Evolutionary conservation across 1,140 invertebrate genomes (phyloP).

Genomic region (Drosophila nannoptera): DNA sequence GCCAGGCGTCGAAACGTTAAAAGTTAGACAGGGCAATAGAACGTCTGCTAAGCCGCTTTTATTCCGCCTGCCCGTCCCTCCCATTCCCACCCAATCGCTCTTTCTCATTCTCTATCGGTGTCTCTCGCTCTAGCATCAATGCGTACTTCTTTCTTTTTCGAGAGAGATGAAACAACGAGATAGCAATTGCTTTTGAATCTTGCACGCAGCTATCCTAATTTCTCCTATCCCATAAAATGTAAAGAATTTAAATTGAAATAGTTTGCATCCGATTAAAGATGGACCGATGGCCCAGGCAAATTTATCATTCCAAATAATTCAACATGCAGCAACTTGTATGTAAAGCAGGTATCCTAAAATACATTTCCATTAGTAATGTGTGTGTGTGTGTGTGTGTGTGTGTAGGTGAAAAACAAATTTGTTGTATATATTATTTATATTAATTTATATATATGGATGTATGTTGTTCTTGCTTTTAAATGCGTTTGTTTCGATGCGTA

Average conservation of each 20-base stretch:
- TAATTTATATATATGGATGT: no score
- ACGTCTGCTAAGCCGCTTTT: constrained; percentile 68
- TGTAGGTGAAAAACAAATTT: not conserved
- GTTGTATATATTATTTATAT: not conserved
- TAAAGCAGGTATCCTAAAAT: not conserved
- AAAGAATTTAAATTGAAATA: constrained; percentile 72
- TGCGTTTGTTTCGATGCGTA: no score
- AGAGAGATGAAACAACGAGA: constrained; percentile 36
- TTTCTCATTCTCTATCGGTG: not conserved
- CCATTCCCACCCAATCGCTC: not conserved
- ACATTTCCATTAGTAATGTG: not conserved
- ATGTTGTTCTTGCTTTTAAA: no score
- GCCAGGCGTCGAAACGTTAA: constrained; percentile 73
- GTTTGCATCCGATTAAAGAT: constrained; percentile 40
- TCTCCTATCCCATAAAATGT: constrained; percentile 43
- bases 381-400: no score
- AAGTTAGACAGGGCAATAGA: constrained; percentile 67
- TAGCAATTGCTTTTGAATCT: constrained; percentile 40
- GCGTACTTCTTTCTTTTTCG: not conserved
- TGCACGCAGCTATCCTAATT: constrained; percentile 33
- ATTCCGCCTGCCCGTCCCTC: not conserved
- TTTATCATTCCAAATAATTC: constrained; percentile 3
- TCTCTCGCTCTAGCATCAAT: not conserved
- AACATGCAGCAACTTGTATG: not conserved
- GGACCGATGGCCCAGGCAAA: not conserved